These are phyloP conservation scores for Boloria euphrosyne DNA, from an alignment of 2,888 invertebrate species.

Conservation along the genomic window DNA sequence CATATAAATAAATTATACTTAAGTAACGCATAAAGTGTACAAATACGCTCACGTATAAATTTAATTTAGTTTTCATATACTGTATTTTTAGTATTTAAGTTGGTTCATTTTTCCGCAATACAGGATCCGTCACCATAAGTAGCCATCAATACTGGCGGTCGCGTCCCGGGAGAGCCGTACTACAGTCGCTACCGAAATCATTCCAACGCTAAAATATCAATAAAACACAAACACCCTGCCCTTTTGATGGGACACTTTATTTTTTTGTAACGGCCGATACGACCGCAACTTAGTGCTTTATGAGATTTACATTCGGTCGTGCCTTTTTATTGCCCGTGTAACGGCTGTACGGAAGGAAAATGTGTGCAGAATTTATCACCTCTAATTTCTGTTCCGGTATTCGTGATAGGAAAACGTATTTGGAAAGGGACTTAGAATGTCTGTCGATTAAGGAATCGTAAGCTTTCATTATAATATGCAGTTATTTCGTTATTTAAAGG, in stretches of 20 bases:
- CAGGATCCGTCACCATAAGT: constrained; percentile 54
- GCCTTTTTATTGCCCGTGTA: constrained; percentile 69
- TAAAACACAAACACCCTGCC: constrained; percentile 75
- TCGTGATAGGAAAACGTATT: constrained; percentile 14
- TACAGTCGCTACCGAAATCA: constrained; percentile 74
- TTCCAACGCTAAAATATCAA: constrained; percentile 80
- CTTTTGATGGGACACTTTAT: constrained; percentile 77
- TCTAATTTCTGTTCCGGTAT: constrained; percentile 17
- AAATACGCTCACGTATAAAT: too few species aligned
- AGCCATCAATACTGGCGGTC: constrained; percentile 72
- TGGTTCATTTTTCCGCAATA: not conserved
- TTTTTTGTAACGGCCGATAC: constrained; percentile 63
- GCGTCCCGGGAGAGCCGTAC: constrained; percentile 69
- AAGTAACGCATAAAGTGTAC: too few species aligned
- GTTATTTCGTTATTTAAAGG: not conserved
- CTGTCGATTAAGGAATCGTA: not conserved
- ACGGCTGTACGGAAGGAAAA: constrained; percentile 51
- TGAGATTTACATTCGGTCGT: constrained; percentile 72
- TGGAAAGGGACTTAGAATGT: constrained; percentile 7
- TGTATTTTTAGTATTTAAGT: too few species aligned
- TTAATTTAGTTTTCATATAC: too few species aligned
- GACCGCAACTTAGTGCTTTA: constrained; percentile 58
- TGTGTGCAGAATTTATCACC: constrained; percentile 42
- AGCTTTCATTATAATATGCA: not conserved
- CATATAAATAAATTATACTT: too few species aligned